These are phyloP conservation scores for Cerastoderma edule DNA, from an alignment of 2,888 invertebrate genomes.

Conservation along the genomic window DNA sequence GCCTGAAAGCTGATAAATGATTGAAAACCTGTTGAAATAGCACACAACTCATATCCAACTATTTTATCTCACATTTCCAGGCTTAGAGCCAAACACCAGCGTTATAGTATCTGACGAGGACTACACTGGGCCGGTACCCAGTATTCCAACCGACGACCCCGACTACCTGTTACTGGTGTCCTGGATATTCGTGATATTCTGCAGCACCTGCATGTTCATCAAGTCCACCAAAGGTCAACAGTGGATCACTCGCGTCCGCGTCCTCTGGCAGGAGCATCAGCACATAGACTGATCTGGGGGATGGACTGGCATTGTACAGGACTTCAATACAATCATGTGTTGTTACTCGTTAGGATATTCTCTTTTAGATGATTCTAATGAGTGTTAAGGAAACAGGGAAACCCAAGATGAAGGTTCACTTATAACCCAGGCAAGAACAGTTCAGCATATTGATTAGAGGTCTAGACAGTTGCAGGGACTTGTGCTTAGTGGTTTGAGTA, in stretches of 20 bases:
- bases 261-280: slow-evolving; percentile 80
- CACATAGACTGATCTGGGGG: slow-evolving; percentile 78
- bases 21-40: too few relatives aligned
- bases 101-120: slow-evolving; percentile 76
- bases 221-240: slow-evolving; percentile 74
- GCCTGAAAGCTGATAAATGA: too few relatives aligned
- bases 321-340: neutral
- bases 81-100: slow-evolving; percentile 71
- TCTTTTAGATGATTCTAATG: neutral
- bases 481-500: too few relatives aligned
- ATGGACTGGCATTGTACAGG: too few relatives aligned
- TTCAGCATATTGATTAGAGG: too few relatives aligned
- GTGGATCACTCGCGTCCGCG: slow-evolving; percentile 71
- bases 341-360: too few relatives aligned
- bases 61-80: slow-evolving; percentile 53
- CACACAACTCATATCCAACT: neutral
- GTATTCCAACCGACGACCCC: slow-evolving; percentile 89
- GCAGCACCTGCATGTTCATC: slow-evolving; percentile 72
- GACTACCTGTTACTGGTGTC: slow-evolving; percentile 93
- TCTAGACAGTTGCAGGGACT: too few relatives aligned
- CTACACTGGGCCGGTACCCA: slow-evolving; percentile 89
- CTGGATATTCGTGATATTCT: slow-evolving; percentile 91
- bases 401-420: too few relatives aligned
- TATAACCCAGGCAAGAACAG: too few relatives aligned
- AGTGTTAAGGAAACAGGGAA: too few relatives aligned